Evolutionary conservation across 2,113 vertebrate genomes (phyloP).

Genomic region (Elanoides forficatus): DNA sequence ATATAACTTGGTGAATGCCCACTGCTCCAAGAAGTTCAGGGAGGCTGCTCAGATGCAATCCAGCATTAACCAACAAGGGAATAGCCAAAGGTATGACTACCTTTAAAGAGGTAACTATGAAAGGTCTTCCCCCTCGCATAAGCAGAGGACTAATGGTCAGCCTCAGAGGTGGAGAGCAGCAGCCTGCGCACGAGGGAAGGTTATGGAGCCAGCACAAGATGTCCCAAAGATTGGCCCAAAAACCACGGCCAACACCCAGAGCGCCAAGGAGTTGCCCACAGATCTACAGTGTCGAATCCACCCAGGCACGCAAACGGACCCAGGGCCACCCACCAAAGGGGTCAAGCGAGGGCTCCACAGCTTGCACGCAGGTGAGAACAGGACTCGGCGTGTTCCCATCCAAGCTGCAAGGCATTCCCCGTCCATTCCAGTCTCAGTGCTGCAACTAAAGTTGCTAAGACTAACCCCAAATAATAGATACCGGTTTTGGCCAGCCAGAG

Average conservation of each 20-base stretch:
- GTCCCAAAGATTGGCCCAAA: not conserved
- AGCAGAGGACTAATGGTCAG: not conserved
- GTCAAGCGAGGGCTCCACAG: not conserved
- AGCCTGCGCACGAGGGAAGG: rapidly evolving
- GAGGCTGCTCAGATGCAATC: not conserved
- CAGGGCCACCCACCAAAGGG: not conserved
- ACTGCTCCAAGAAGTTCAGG: not conserved
- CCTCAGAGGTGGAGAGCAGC: not conserved
- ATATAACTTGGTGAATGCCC: not conserved
- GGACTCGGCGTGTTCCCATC: not conserved
- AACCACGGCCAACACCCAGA: not conserved
- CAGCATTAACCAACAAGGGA: not conserved
- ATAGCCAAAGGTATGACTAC: not conserved
- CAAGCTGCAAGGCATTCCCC: not conserved
- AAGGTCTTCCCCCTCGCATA: not conserved
- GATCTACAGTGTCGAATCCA: not conserved
- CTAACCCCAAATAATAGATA: not conserved
- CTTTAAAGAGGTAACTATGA: not conserved
- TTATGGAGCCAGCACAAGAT: not conserved
- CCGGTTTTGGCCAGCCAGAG: not conserved
- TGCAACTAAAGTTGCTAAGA: not conserved
- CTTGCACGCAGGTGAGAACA: not conserved
- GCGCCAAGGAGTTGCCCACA: not conserved
- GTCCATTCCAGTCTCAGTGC: not conserved
- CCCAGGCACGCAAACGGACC: rapidly evolving